These are phyloP conservation scores for Eremobia ochroleuca DNA, from an alignment of 2,888 invertebrate species.

Conservation along the genomic window DNA sequence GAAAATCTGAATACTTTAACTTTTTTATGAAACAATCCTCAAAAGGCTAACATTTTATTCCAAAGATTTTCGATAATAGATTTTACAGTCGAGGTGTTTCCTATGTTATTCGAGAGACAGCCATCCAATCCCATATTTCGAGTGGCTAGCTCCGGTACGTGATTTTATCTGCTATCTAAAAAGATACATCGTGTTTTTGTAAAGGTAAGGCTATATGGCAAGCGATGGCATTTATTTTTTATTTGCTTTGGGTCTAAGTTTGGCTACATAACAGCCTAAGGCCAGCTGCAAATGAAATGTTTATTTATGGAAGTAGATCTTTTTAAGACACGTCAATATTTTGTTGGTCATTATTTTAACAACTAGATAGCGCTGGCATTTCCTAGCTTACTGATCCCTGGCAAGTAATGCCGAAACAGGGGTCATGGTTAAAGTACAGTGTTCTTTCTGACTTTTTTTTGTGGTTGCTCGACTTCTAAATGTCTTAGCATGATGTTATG, in stretches of 20 bases:
- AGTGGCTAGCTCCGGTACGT: constrained; percentile 54
- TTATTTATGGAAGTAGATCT: neutral
- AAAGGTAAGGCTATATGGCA: constrained; percentile 10
- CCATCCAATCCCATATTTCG: constrained; percentile 58
- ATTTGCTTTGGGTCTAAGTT: neutral
- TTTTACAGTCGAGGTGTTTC: constrained; percentile 39
- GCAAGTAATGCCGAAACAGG: neutral
- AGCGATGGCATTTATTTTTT: neutral
- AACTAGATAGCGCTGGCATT: neutral
- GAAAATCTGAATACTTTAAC: neutral
- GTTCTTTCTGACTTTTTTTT: too few relatives aligned
- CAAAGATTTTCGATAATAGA: constrained; percentile 18
- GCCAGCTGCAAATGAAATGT: neutral
- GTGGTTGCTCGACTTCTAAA: too few relatives aligned
- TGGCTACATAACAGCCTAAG: neutral
- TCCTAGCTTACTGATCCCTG: neutral
- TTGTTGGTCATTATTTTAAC: neutral
- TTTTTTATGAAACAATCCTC: neutral
- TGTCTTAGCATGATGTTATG: too few relatives aligned
- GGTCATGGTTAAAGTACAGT: too few relatives aligned
- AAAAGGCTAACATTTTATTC: constrained; percentile 10
- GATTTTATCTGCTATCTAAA: constrained; percentile 54
- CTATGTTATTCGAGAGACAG: constrained; percentile 27
- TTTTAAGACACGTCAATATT: neutral
- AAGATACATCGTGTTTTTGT: constrained; percentile 44